Evolutionary conservation across 64 coral and sea anemone species (phyloP).

Genomic region (Montipora foliosa): DNA sequence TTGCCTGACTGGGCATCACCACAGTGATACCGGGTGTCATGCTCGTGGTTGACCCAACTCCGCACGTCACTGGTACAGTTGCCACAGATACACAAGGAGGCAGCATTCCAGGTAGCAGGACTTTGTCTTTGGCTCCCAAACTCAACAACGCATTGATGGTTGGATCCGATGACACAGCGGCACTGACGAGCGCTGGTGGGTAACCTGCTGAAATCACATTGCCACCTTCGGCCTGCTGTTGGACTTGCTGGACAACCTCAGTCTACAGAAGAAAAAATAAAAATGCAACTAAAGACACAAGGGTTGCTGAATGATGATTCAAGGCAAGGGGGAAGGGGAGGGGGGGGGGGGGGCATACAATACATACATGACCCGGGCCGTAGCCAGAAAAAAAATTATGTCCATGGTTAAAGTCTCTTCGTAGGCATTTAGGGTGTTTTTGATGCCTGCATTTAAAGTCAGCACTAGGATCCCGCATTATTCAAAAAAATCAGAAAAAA

Average conservation of each 20-base stretch:
- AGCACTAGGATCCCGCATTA: too few relatives aligned
- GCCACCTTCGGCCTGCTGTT: constrained; percentile 42
- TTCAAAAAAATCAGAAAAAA: too few relatives aligned
- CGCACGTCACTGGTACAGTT: constrained; percentile 63
- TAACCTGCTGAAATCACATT: constrained; percentile 9
- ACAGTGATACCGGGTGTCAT: constrained; percentile 78
- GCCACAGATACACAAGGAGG: constrained; percentile 78
- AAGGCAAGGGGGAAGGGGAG: too few relatives aligned
- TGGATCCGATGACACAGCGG: constrained; percentile 81
- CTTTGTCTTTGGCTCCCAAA: constrained; percentile 93
- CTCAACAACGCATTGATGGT: constrained; percentile 95
- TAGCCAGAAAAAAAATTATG: too few relatives aligned
- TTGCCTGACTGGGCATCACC: constrained; percentile 83
- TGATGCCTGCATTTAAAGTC: too few relatives aligned
- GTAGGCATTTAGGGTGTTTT: too few relatives aligned
- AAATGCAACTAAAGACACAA: too few relatives aligned
- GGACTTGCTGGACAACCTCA: constrained; percentile 55
- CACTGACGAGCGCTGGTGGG: constrained; percentile 31
- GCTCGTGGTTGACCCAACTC: constrained; percentile 62
- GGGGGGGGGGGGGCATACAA: too few relatives aligned
- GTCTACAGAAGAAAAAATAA: constrained; percentile 17
- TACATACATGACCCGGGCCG: too few relatives aligned
- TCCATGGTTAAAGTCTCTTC: too few relatives aligned
- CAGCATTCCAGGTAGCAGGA: constrained; percentile 39
- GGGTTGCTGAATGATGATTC: too few relatives aligned